Base-by-base conservation (phyloP, 2,113 vertebrate species). In the Silurus meridionalis region DNA sequence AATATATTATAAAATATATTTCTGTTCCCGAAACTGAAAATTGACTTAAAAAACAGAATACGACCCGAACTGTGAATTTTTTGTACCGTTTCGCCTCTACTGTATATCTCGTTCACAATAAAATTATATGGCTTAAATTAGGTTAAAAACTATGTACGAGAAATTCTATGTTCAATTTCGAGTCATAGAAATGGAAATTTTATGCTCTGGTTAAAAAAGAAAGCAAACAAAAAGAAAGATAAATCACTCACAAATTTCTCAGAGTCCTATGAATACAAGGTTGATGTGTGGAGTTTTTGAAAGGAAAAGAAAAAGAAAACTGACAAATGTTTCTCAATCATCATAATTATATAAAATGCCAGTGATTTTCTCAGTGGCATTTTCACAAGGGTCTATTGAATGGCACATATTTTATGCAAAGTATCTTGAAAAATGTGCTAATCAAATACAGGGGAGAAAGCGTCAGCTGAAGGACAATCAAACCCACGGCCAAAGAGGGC, bases 401-500 rank as follows among this genome's bases (percentile, higher is more conserved):
- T 57, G 52, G 9, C 53, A 57, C 75, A 77, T 50, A 37, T 78
- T 53, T 78, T 15, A 57, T 25, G 75, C n/a, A 28, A 58, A 9
- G 28, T 79, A 58, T 37, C 77, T 19, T 60, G 37, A 58, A 46
- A 67, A 75, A 75, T 53, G 19, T 14, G 4, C 77, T 80, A 60
- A 64, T 66, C 37, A 23, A 53, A 37, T 23, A n/a, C 80, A 52
- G 57, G 80, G 89, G 81, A 69, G 85, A 83, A 66, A 72, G 21
- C 9, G 55, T 48, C 87, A 60, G 84, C 89, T 64, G 87, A n/a
- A 15, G n/a, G 57, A 82, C 72, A 81, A 89, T 90, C 80, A 72
- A 86, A 81, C 48, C 80, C 80, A 85, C 80, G 82, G 28, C 25
- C 83, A 84, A 83, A 91, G 91, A 88, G 88, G 78, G 84, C 89